Evolutionary conservation across 2,888 invertebrate species (phyloP).

Genomic region (Chymomyza amoena): DNA sequence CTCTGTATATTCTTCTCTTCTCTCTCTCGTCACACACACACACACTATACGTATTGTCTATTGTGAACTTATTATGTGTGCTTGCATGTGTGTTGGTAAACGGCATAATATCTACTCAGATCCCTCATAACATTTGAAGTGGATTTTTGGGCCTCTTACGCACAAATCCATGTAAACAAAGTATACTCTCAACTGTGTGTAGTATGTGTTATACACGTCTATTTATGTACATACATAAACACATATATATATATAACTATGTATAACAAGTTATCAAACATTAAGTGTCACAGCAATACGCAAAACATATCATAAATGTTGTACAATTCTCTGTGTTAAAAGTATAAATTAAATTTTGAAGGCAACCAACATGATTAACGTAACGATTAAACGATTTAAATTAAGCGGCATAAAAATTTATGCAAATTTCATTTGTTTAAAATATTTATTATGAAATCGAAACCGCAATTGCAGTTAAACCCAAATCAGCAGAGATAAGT

Average conservation of each 20-base stretch:
- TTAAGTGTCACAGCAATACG: slow-evolving; percentile 78
- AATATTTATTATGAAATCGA: not conserved
- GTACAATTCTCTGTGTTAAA: slow-evolving; percentile 77
- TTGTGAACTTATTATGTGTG: not conserved
- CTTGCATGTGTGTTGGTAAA: not conserved
- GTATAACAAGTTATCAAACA: slow-evolving; percentile 50
- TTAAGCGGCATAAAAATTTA: slow-evolving; percentile 13
- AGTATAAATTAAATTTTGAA: slow-evolving; percentile 39
- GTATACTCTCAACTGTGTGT: not conserved
- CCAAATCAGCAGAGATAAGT: not conserved
- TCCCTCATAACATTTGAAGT: not conserved
- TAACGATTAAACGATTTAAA: slow-evolving; percentile 20
- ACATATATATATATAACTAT: slow-evolving; percentile 18
- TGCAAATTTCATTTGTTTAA: not conserved
- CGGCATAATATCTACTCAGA: not conserved
- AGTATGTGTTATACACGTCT: slow-evolving; percentile 6
- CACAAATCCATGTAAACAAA: too few relatives aligned
- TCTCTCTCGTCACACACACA: slow-evolving; percentile 9
- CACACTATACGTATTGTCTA: not conserved
- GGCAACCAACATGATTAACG: slow-evolving; percentile 35
- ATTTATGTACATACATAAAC: slow-evolving; percentile 23
- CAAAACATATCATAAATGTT: slow-evolving; percentile 79
- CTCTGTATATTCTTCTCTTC: slow-evolving; percentile 18
- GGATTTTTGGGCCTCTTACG: too few relatives aligned
- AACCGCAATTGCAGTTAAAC: not conserved